These are phyloP conservation scores for Dexiosoma caninum DNA, from an alignment of 2,888 invertebrate species.

Conservation along the genomic window DNA sequence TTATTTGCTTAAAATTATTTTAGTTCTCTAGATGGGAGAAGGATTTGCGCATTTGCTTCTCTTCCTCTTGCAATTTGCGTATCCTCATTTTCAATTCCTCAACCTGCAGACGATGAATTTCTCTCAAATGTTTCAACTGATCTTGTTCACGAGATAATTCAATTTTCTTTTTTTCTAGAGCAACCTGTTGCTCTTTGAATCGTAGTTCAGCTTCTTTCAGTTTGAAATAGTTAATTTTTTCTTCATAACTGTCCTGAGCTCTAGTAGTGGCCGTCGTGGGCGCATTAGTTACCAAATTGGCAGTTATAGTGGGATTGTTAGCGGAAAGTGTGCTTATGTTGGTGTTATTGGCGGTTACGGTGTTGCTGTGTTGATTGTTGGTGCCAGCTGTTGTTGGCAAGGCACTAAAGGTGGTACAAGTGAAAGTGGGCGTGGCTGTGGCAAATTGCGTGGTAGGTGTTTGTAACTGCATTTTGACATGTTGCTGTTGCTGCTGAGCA, in stretches of 20 bases:
- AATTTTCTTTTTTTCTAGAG: conserved; percentile 74
- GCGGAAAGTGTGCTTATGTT: conserved; percentile 40
- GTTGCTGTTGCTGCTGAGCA: conserved; percentile 61
- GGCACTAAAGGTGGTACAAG: conserved; percentile 71
- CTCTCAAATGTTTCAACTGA: conserved; percentile 74
- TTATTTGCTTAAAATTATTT: conserved; percentile 1
- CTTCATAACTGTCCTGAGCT: conserved; percentile 69
- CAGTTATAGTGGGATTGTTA: conserved; percentile 48
- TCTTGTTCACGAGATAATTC: conserved; percentile 74
- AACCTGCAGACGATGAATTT: conserved; percentile 74
- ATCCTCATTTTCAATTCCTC: conserved; percentile 76
- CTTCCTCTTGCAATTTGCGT: conserved; percentile 75
- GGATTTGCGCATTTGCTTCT: conserved; percentile 72
- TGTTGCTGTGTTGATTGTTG: conserved; percentile 35
- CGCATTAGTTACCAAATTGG: conserved; percentile 16
- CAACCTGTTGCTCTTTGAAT: conserved; percentile 74
- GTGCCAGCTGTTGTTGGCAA: conserved; percentile 66
- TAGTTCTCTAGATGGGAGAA: conserved; percentile 64
- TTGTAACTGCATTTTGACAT: conserved; percentile 72
- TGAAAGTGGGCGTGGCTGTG: conserved; percentile 71
- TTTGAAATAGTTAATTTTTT: conserved; percentile 74
- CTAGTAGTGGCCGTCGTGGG: conserved; percentile 6
- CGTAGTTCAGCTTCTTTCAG: conserved; percentile 76
- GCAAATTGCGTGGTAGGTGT: conserved; percentile 67
- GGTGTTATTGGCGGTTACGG: conserved; percentile 35